These are phyloP conservation scores for Thereva nobilitata DNA, from an alignment of 2,888 invertebrate genomes.

Conservation along the genomic window DNA sequence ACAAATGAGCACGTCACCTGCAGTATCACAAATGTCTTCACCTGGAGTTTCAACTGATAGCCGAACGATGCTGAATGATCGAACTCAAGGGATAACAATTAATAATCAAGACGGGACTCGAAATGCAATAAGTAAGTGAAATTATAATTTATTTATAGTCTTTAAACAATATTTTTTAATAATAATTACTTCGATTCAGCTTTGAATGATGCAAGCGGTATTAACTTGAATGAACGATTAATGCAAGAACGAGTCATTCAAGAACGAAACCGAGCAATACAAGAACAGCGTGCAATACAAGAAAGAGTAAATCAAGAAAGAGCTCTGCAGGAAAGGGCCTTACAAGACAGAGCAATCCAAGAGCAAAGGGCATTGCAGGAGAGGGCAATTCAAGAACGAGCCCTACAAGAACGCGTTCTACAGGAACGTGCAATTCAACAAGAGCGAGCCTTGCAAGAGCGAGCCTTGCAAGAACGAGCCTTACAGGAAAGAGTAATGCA, in stretches of 20 bases:
- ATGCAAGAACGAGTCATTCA: conserved; percentile 45
- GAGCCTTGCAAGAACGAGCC: conserved; percentile 39
- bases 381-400: conserved; percentile 39
- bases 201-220: conserved; percentile 20
- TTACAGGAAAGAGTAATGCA: conserved; percentile 42
- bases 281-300: conserved; percentile 43
- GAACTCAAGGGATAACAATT: conserved; percentile 38
- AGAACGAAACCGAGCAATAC: conserved; percentile 44
- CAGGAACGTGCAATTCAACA: conserved; percentile 5
- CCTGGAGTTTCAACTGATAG: conserved; percentile 42
- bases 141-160: neutral
- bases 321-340: conserved; percentile 33
- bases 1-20: conserved; percentile 46
- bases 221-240: conserved; percentile 44
- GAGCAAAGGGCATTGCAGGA: conserved; percentile 36
- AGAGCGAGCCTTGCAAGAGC: conserved; percentile 39
- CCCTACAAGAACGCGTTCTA: conserved; percentile 34
- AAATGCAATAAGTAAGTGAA: conserved; percentile 43
- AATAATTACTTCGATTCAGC: neutral
- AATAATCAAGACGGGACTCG: conserved; percentile 44
- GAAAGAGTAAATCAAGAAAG: conserved; percentile 43
- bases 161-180: conserved; percentile 1
- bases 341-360: conserved; percentile 39
- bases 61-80: conserved; percentile 38
- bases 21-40: conserved; percentile 46